Conservation (phyloP, 2,113 vertebrate genomes). For the Marmota monax region DNA sequence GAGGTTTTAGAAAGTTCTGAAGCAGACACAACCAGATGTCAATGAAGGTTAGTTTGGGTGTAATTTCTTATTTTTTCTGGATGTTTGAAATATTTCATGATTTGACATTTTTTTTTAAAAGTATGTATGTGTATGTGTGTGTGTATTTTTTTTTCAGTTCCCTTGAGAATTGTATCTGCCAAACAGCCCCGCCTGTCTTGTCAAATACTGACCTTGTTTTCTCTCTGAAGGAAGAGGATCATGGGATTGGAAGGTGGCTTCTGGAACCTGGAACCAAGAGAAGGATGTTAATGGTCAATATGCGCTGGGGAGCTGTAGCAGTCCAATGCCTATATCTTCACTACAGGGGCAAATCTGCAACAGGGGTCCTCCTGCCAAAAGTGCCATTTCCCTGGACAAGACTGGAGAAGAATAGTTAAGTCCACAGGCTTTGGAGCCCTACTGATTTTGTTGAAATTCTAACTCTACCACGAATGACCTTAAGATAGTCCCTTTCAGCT, state of each 20-base stretch:
- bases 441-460: not conserved
- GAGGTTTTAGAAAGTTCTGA: not conserved
- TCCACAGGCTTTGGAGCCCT: not conserved
- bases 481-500: slow-evolving; percentile 42
- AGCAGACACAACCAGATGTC: not conserved
- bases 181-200: not conserved
- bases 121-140: too few relatives aligned
- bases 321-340: not conserved
- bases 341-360: not conserved
- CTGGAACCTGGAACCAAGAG: not conserved
- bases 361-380: not conserved
- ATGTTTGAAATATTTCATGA: not conserved
- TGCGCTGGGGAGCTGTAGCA: not conserved
- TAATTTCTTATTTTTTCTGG: not conserved
- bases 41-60: too few relatives aligned
- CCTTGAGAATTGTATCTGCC: not conserved
- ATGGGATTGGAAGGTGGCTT: not conserved
- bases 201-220: not conserved
- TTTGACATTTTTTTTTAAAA: not conserved
- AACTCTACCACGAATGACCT: not conserved
- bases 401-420: not conserved
- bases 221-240: not conserved
- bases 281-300: too few relatives aligned
- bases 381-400: not conserved
- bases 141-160: not conserved